Conservation (phyloP, 2,797 vertebrate species). For the Cryptoprocta ferox region DNA sequence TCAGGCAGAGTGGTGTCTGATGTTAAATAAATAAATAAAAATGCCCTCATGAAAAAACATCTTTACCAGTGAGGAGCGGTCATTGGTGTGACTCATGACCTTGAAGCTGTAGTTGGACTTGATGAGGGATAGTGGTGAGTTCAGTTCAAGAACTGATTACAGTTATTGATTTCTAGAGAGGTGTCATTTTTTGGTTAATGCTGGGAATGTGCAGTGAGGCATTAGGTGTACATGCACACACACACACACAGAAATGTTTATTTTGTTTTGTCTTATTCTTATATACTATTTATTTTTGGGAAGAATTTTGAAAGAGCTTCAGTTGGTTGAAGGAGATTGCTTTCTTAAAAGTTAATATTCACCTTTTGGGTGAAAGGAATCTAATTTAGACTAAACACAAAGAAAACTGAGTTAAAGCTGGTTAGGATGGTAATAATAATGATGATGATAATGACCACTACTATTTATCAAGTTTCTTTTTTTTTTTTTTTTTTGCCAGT, state of each 20-base stretch:
- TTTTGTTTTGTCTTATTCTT: neutral
- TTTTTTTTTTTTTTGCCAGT: too few species aligned
- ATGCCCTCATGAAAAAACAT: neutral
- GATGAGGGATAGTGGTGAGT: neutral
- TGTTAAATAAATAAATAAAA: constrained; percentile 78
- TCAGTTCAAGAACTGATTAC: neutral
- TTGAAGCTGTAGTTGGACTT: constrained; percentile 35
- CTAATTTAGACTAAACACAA: neutral
- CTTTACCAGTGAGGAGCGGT: neutral
- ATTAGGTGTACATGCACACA: too few species aligned
- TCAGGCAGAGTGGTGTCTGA: constrained; percentile 63
- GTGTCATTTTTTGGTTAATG: neutral
- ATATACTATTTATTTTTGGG: neutral
- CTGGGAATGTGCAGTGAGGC: neutral
- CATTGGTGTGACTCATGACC: constrained; percentile 45
- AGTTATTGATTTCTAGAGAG: neutral
- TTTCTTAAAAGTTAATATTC: constrained; percentile 4
- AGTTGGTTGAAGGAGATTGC: neutral
- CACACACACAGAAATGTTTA: neutral
- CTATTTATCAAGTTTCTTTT: too few species aligned
- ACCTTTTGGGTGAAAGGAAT: neutral
- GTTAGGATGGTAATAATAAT: neutral
- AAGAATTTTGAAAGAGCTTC: constrained; percentile 33
- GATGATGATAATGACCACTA: neutral
- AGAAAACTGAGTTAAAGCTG: neutral